These are phyloP conservation scores for Campodea augens DNA, from an alignment of 1,140 invertebrate genomes.

Conservation along the genomic window DNA sequence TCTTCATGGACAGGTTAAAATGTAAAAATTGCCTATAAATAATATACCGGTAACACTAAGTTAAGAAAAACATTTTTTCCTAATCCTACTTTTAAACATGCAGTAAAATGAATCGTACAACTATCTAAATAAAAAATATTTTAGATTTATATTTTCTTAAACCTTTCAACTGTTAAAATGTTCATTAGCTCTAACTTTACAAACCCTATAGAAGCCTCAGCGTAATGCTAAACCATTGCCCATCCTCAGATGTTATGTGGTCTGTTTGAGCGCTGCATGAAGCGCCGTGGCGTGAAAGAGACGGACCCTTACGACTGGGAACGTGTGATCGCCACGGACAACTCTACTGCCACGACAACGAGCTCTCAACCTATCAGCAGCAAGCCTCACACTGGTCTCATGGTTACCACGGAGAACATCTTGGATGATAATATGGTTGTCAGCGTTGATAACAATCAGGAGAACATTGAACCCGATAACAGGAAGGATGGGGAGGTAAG, in stretches of 20 bases:
- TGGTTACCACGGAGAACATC: slow-evolving; percentile 28
- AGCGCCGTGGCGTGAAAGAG: slow-evolving; percentile 70
- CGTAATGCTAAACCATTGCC: no score
- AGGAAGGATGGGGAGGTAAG: slow-evolving; percentile 30
- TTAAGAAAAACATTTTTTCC: no score
- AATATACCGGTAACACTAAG: no score
- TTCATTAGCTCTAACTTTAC: no score
- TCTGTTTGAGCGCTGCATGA: slow-evolving; percentile 86
- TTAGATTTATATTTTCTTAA: no score
- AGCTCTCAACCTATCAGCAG: slow-evolving; percentile 20
- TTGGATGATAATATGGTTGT: slow-evolving; percentile 26
- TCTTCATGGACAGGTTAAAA: no score
- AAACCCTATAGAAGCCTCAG: no score
- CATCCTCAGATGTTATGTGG: slow-evolving; percentile 45
- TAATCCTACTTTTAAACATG: no score
- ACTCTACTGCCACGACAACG: slow-evolving; percentile 20
- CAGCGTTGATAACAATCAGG: slow-evolving; percentile 41
- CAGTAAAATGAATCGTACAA: no score
- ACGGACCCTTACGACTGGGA: slow-evolving; percentile 94
- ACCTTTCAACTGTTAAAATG: no score
- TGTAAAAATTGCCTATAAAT: no score
- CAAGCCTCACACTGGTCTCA: slow-evolving; percentile 12
- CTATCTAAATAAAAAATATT: no score
- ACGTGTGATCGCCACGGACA: slow-evolving; percentile 31
- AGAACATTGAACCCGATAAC: slow-evolving; percentile 46